A percentile compares a stretch with the other conserved stretches of the same genome.
Evolutionary conservation across 2,797 vertebrate species (phyloP).

Genomic region (Kryptolebias ocellatus): DNA sequence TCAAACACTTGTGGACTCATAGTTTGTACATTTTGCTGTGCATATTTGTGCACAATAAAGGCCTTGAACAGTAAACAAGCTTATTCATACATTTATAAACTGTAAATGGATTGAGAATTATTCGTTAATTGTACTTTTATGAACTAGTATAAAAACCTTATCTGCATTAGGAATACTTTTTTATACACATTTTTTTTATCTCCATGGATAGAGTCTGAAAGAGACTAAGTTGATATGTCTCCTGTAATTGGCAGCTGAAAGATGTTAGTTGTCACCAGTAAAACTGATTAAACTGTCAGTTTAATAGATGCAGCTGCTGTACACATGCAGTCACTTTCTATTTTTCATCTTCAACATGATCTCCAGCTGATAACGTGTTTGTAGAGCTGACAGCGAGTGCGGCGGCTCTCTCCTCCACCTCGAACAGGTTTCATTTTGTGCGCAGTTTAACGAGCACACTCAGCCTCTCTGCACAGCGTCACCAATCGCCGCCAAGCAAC

Average conservation of each 20-base stretch:
- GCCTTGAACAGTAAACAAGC: no score
- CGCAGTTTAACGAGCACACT: background rate
- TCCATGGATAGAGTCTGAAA: conserved; percentile 14
- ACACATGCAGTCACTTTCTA: conserved; percentile 10
- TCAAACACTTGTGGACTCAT: no score
- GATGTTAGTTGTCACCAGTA: conserved; percentile 22
- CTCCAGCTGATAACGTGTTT: conserved; percentile 18
- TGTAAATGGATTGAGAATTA: no score
- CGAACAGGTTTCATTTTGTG: conserved; percentile 14
- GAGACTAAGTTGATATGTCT: background rate
- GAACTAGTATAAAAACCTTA: background rate
- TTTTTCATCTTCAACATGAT: conserved; percentile 27
- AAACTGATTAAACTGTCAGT: conserved; percentile 31
- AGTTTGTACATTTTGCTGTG: no score
- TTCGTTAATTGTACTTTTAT: no score
- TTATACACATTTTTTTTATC: conserved; percentile 11
- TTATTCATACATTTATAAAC: no score
- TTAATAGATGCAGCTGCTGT: conserved; percentile 8
- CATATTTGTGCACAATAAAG: no score
- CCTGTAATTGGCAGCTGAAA: conserved; percentile 22
- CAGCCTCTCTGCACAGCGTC: background rate
- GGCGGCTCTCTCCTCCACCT: conserved; percentile 14
- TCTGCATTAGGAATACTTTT: background rate
- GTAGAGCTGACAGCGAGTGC: conserved; percentile 5
- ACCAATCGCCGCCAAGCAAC: conserved; percentile 3